Conservation (phyloP, 1,140 invertebrate genomes). For the Holcopasites calliopsidis region DNA sequence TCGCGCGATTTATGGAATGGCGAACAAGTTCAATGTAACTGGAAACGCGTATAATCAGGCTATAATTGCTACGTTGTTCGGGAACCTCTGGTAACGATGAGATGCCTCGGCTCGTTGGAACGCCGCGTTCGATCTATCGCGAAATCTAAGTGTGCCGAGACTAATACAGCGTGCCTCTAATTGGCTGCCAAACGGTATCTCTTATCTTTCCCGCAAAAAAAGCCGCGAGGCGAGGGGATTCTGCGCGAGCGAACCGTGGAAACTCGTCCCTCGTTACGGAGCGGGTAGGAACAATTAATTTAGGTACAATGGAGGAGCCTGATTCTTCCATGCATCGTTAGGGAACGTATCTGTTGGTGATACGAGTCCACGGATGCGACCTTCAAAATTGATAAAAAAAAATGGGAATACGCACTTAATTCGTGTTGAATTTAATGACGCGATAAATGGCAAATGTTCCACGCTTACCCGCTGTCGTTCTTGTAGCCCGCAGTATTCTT, state of each 20-base stretch:
- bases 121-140: conserved; percentile 25
- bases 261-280: neutral
- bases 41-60: conserved; percentile 48
- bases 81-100: neutral
- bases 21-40: conserved; percentile 56
- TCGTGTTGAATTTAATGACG: too few species aligned
- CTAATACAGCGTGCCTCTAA: conserved; percentile 36
- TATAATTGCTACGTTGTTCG: conserved; percentile 29
- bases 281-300: neutral
- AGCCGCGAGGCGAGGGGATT: neutral
- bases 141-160: conserved; percentile 38
- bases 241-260: neutral
- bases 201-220: conserved; percentile 20
- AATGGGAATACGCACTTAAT: too few species aligned
- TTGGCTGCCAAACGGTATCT: conserved; percentile 41
- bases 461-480: conserved; percentile 77
- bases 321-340: too few species aligned
- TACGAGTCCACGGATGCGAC: too few species aligned
- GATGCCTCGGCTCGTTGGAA: neutral
- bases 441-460: neutral
- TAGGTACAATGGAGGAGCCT: neutral
- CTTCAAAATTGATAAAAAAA: too few species aligned
- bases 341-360: too few species aligned
- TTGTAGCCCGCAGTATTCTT: conserved; percentile 78
- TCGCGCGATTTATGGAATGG: conserved; percentile 57